Base-by-base conservation (phyloP, 2,888 invertebrate genomes). In the Trilocha varians region DNA sequence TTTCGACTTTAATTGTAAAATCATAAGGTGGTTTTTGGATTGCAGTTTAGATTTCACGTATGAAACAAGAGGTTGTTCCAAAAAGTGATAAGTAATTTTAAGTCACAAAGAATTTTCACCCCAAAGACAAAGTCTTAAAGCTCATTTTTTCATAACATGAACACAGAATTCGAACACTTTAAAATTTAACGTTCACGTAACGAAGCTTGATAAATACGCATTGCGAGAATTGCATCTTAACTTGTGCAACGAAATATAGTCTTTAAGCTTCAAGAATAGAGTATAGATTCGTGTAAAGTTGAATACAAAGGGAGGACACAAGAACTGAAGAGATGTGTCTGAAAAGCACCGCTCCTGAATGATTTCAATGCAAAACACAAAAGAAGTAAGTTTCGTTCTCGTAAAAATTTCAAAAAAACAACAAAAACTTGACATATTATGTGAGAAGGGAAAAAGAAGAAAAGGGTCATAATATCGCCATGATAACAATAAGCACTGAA, bases 131-230 rank as follows among this genome's bases (percentile, higher is more conserved):
- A 9, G 2, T 9, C 25, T 25, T 25, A 25, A 25, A 11, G 11
- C 25, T 2, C 8, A 9, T 25, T 25, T 25, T 25, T 25, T 6
- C 6, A 25, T 2, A 1, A 9, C 11, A 3, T 11, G 25, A 25
- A 9, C 11, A 9, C 11, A 11, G 6, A 25, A 25, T 25, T 25
- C 6, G 8, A 1, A 25, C 25, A 2, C 2, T 25, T 17, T 41
- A 36, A 33, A 44, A 32, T 39, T 38, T 36, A 45, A 42, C 38
- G 47, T 43, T 55, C 45, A 54, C 55, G 64, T 68, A 69, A 65
- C 70, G 69, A 68, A 70, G 70, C 71, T 65, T 62, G 63, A 63
- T 65, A 70, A 70, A 69, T 72, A 63, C 65, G 59, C 62, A 65
- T 56, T 60, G 60, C 54, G 61, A 65, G 66, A 59, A 65, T 65